Percentiles rank a stretch among this genome's conserved stretches.
Conservation (phyloP, 1,140 invertebrate genomes). For the Hypothenemus hampei region DNA sequence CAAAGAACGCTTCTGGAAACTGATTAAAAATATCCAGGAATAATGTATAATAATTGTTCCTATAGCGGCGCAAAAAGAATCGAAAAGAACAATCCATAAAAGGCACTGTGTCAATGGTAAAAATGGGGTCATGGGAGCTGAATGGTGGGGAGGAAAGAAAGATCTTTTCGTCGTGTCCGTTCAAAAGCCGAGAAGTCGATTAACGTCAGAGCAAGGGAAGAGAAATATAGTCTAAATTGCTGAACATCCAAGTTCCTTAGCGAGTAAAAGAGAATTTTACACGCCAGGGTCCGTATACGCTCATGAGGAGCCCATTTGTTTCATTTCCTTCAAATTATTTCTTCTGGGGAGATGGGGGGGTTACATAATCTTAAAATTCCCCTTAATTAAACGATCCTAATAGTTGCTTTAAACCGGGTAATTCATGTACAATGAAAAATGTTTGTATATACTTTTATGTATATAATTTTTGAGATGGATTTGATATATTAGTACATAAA, state of each 20-base stretch:
- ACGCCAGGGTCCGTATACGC: constrained; percentile 27
- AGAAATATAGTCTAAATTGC: constrained; percentile 45
- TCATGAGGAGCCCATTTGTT: constrained; percentile 37
- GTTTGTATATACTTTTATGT: no score
- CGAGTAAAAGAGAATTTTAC: constrained; percentile 39
- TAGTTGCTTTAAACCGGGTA: constrained; percentile 19
- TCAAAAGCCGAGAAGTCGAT: constrained; percentile 44
- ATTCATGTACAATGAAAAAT: constrained; percentile 24
- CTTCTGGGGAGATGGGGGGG: constrained; percentile 27
- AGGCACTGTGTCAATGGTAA: constrained; percentile 1
- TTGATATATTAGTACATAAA: neutral
- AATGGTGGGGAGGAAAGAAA: constrained; percentile 13
- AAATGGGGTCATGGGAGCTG: neutral
- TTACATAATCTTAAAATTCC: constrained; percentile 26
- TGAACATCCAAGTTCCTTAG: constrained; percentile 43
- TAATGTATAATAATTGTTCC: constrained; percentile 3
- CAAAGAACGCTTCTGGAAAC: no score
- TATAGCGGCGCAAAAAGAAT: constrained; percentile 12
- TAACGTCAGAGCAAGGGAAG: constrained; percentile 42
- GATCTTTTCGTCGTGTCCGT: constrained; percentile 33
- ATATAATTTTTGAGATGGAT: no score
- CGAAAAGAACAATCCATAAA: constrained; percentile 13
- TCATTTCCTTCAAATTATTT: constrained; percentile 39
- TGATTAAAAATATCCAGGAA: constrained; percentile 1
- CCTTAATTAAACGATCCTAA: constrained; percentile 28